phyloP scores from a whole-genome alignment of 2,113 vertebrate genomes.

The Paracanthobrama guichenoti region DNA sequence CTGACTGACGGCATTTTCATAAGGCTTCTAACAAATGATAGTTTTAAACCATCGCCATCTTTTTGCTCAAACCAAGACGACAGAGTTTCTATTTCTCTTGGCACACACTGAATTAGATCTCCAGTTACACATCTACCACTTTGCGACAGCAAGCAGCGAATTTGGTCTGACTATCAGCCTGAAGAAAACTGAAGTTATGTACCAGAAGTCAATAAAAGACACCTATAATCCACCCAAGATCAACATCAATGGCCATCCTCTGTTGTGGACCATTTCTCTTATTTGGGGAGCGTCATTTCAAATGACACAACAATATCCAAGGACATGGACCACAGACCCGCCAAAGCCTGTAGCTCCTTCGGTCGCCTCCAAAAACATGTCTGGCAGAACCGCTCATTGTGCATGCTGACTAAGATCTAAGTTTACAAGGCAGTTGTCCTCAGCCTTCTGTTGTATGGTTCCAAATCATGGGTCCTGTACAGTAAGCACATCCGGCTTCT shows the following conservation, averaged over 20 bases:
- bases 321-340: neutral
- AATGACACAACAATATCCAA: neutral
- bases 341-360: neutral
- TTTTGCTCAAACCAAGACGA: neutral
- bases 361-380: neutral
- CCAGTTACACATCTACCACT: neutral
- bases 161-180: neutral
- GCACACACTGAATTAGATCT: neutral
- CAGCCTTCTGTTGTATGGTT: neutral
- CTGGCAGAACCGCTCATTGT: neutral
- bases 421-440: neutral
- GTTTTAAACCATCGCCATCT: neutral
- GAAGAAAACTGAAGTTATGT: neutral
- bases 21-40: neutral
- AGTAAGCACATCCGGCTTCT: neutral
- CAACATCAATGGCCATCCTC: neutral
- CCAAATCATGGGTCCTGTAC: neutral
- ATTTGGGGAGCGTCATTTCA: neutral
- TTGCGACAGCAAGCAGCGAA: neutral
- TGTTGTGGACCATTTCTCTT: neutral
- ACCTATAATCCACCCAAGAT: neutral
- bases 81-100: neutral
- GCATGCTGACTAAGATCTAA: neutral
- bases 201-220: neutral
- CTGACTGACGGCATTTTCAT: neutral